Percentiles rank a stretch among this genome's conserved stretches.
These are phyloP conservation scores for Anarhynchus alexandrinus DNA, from an alignment of 2,113 vertebrate species.

Conservation along the genomic window DNA sequence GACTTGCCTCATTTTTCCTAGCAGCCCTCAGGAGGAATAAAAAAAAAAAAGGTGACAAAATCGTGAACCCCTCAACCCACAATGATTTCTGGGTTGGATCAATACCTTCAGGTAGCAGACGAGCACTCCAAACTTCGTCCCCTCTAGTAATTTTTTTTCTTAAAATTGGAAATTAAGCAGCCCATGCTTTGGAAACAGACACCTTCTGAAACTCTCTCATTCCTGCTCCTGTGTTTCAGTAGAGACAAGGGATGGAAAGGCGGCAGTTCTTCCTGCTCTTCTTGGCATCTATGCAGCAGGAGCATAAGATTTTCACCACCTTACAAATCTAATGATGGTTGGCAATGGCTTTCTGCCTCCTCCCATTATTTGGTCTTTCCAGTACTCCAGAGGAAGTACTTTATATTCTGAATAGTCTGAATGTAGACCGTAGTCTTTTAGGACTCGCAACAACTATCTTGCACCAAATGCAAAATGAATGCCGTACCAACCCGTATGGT, in stretches of 20 bases:
- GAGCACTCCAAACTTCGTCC: neutral
- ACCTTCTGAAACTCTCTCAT: neutral
- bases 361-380: neutral
- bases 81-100: neutral
- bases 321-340: neutral
- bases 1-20: neutral
- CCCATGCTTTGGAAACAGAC: neutral
- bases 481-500: neutral
- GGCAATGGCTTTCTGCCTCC: neutral
- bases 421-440: neutral
- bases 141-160: neutral
- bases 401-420: neutral
- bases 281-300: neutral
- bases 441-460: neutral
- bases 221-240: neutral
- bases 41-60: neutral
- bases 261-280: neutral
- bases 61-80: neutral
- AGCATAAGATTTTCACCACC: neutral
- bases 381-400: neutral
- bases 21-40: neutral
- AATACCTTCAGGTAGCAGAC: neutral
- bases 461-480: neutral
- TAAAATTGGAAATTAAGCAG: neutral
- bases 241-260: neutral